Evolutionary conservation across 2,797 vertebrate species (phyloP).

Genomic region (Sylvia borin): DNA sequence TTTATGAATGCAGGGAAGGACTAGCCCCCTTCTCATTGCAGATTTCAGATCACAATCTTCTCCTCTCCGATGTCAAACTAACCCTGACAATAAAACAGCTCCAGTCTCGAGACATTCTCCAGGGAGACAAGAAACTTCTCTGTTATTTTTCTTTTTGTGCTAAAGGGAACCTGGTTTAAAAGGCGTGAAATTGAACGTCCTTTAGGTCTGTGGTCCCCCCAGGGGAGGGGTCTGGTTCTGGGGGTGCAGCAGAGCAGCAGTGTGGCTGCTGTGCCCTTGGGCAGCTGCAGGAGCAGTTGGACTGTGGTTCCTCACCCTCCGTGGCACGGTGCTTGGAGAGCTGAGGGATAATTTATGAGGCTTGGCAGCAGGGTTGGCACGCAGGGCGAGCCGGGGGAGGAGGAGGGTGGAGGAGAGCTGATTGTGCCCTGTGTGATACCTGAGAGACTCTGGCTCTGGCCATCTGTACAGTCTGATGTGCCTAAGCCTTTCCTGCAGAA

Average conservation of each 20-base stretch:
- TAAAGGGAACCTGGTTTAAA: background rate
- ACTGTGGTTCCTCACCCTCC: rapidly evolving
- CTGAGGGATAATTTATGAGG: slow-evolving; percentile 37
- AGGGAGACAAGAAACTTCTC: slow-evolving; percentile 12
- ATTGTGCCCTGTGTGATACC: slow-evolving; percentile 39
- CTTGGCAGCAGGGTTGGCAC: slow-evolving; percentile 32
- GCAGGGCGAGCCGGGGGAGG: background rate
- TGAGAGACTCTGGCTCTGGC: slow-evolving; percentile 19
- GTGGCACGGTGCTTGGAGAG: rapidly evolving
- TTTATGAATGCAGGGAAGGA: slow-evolving; percentile 32
- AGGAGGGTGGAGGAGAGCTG: background rate
- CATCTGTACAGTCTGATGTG: slow-evolving; percentile 44
- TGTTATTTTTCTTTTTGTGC: background rate
- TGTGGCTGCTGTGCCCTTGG: slow-evolving; percentile 20
- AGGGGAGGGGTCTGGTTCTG: background rate
- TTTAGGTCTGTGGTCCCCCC: background rate
- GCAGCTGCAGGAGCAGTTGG: background rate
- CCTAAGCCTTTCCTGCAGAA: background rate
- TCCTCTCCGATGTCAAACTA: slow-evolving; percentile 34
- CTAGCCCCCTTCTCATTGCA: background rate
- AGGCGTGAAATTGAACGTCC: background rate
- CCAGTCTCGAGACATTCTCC: background rate
- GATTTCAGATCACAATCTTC: slow-evolving; percentile 38
- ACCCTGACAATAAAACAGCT: slow-evolving; percentile 34
- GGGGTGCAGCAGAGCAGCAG: background rate